Percentiles rank a stretch among this genome's conserved stretches.
Evolutionary conservation across 23 tunicate species (phyloP).

Genomic region (Aplidium turbinatum): DNA sequence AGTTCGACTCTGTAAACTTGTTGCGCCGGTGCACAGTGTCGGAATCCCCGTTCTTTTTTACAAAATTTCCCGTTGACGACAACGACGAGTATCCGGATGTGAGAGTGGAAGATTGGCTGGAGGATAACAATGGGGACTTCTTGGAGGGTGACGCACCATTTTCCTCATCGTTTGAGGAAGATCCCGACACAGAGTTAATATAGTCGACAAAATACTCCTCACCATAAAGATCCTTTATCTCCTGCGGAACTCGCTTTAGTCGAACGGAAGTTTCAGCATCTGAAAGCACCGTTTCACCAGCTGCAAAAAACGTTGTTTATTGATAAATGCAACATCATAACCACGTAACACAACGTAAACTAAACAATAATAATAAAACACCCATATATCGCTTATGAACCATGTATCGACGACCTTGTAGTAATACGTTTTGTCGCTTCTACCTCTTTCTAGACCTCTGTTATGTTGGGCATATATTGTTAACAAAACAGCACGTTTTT

Average conservation of each 20-base stretch:
- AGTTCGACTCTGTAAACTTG: no score
- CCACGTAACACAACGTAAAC: not conserved
- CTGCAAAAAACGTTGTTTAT: slow-evolving; percentile 39
- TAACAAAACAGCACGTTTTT: no score
- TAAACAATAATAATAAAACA: not conserved
- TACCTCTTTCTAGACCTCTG: no score
- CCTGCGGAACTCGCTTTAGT: slow-evolving; percentile 59
- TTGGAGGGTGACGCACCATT: not conserved
- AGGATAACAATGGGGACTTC: not conserved
- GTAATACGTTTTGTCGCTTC: no score
- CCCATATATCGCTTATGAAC: not conserved
- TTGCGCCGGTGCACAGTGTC: no score
- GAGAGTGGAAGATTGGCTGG: slow-evolving; percentile 35
- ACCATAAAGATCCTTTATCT: slow-evolving; percentile 65
- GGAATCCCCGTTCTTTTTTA: no score
- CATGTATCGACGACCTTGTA: no score
- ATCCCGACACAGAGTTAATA: slow-evolving; percentile 58
- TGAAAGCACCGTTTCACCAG: slow-evolving; percentile 43
- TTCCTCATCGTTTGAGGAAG: not conserved
- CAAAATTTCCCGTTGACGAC: slow-evolving; percentile 31
- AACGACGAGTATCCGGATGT: slow-evolving; percentile 69
- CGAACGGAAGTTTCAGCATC: slow-evolving; percentile 52
- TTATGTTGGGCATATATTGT: no score
- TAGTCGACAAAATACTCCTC: slow-evolving; percentile 77
- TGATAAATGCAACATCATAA: not conserved